Percentiles rank a stretch among this genome's conserved stretches.
Conservation (phyloP, 2,888 invertebrate species). For the Rosalia funebris region DNA sequence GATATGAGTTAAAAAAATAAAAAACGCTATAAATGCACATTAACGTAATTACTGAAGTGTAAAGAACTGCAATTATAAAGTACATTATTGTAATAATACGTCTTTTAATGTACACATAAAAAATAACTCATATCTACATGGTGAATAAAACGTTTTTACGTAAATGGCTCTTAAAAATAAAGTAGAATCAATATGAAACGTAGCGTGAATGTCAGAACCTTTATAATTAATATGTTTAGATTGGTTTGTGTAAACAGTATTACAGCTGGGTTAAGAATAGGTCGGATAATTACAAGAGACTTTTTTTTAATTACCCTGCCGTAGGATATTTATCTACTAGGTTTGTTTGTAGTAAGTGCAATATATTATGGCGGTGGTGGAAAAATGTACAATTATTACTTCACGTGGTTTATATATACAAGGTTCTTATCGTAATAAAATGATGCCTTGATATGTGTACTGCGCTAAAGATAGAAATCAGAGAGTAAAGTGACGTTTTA, state of each 20-base stretch:
- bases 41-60: too few species aligned
- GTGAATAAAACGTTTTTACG: slow-evolving; percentile 3
- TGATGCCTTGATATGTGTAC: too few species aligned
- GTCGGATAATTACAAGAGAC: slow-evolving; percentile 27
- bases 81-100: too few species aligned
- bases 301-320: slow-evolving; percentile 31
- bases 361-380: neutral
- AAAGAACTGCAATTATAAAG: too few species aligned
- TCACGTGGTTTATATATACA: too few species aligned
- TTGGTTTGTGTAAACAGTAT: slow-evolving; percentile 36
- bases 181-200: slow-evolving; percentile 15
- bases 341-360: slow-evolving; percentile 13
- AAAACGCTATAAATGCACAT: too few species aligned
- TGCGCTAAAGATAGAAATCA: too few species aligned
- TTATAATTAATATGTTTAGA: slow-evolving; percentile 44
- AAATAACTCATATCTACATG: too few species aligned
- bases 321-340: slow-evolving; percentile 20
- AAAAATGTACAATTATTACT: slow-evolving; percentile 6
- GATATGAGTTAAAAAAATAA: too few species aligned
- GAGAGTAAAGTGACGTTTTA: too few species aligned
- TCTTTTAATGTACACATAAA: too few species aligned
- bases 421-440: too few species aligned
- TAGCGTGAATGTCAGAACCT: slow-evolving; percentile 33
- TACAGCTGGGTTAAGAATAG: slow-evolving; percentile 28
- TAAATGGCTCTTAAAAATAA: slow-evolving; percentile 11